Evolutionary conservation across 2,888 invertebrate species (phyloP), one percentile per base, ranked within the genome.

Genomic region (Drosophila aldrichi): DNA sequence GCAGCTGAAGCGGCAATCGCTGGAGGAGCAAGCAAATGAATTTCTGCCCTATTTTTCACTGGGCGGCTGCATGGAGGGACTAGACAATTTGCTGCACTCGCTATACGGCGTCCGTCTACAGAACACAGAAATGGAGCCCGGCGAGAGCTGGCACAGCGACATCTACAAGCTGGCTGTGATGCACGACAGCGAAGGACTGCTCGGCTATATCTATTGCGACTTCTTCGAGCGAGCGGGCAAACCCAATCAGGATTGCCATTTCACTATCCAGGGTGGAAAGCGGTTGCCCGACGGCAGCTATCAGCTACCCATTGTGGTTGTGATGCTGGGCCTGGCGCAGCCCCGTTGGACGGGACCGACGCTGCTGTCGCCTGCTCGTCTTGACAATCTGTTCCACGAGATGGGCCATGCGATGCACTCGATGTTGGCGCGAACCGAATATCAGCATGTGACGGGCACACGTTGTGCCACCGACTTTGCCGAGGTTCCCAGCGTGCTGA

Each of bases 401-500:
- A 96, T 98, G 96, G 99, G 99, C 0, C 99, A 99, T 94, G 99
- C 99, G 18, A 96, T 99, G 95, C 99, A 99, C 93, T 98, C 99
- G 20, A 99, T 99, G 98, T 93, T 99, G 79, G 99, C 98, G 3
- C 95, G 98, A 74, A 98, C 99, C 0, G 95, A 95, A 70, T 97
- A 98, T 93, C 99, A 99, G 93, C 99, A 99, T 93, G 98, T 99
- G 49, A 97, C 98, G 5, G 99, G 99, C 70, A 99, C 99, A 0
- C 94, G 99, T 64, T 99, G 99, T 92, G 95, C 97, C 77, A 99
- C 99, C 6, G 99, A 99, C 94, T 97, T 99, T 91, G 99, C 99
- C 2, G 99, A 99, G 94, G 97, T 99, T 46, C 99, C 99, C 9
- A 98, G 98, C n/a, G 96, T 99, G 69, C 94, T 99, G 20, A 98